Evolutionary conservation across 2,797 vertebrate species (phyloP), one percentile per base, ranked within the genome.

Genomic region (Glossophaga mutica): DNA sequence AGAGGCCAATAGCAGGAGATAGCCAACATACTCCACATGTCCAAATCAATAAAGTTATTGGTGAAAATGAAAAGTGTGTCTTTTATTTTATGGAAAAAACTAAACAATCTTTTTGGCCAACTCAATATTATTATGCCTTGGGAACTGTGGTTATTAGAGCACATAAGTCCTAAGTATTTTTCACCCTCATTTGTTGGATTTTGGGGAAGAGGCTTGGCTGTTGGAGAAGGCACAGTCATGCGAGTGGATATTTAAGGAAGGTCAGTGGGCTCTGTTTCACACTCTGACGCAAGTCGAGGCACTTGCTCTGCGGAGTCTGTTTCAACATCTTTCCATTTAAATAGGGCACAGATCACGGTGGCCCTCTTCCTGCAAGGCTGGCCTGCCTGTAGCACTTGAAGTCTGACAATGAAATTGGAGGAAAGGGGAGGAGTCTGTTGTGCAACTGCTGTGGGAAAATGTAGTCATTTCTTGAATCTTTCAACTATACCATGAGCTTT

Each of bases 401-500:
- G 91, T 76, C 90, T 50, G 79, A 90, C 73, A 34, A 5, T 73
- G 93, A 57, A 91, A 50, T 12, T 14, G 37, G 48, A 44, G 57
- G 42, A 57, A 15, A 32, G 3, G 0, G 57, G 37, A 81, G 59
- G 77, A 79, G 90, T 44, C 21, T 52, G 32, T 94, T 96, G 52
- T 96, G 55, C 52, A 77, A 37, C 18, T 32, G n/a, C 29, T 11
- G 3, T 24, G 44, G 86, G 39, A 55, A 97, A 87, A 87, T 65
- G 67, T 5, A 5, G 0, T 0, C 44, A 50, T 48, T 85, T 90
- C 97, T 98, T 96, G 44, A 71, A 79, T 96, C 94, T 98, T 97
- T 76, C 57, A 97, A 92, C 96, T 95, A 50, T 88, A 79, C 94
- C 87, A 84, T 74, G 91, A 97, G 59, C 50, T 68, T 94, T 96